Conservation (phyloP, 2,797 vertebrate species). For the Oreortyx pictus region DNA sequence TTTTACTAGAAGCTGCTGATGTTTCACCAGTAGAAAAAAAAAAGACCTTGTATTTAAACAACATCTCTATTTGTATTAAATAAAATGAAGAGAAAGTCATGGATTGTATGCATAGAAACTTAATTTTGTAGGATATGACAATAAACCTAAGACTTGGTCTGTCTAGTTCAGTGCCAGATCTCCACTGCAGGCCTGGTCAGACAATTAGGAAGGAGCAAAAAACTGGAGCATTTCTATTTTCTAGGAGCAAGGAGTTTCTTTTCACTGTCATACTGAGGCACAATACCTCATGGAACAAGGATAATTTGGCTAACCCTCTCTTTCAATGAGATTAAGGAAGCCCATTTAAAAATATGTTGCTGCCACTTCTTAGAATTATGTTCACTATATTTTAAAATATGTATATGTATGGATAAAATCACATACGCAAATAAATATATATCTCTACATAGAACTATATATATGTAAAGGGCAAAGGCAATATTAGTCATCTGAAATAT, state of each 20-base stretch:
- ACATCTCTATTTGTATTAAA: not conserved
- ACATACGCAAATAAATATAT: not conserved
- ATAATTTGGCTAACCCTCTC: not conserved
- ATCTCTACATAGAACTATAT: not conserved
- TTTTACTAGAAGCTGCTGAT: not conserved
- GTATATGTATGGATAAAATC: not conserved
- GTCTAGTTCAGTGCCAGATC: not conserved
- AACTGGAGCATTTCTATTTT: not conserved
- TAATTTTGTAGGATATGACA: not conserved
- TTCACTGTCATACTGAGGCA: not conserved
- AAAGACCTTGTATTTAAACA: not conserved
- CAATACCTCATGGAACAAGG: not conserved
- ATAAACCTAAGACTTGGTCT: not conserved
- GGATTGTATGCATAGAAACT: not conserved
- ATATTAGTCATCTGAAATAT: not conserved
- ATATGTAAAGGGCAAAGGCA: not conserved
- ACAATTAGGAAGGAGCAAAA: not conserved
- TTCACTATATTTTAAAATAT: not conserved
- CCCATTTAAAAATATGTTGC: not conserved
- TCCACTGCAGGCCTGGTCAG: not conserved
- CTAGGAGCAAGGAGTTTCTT: not conserved
- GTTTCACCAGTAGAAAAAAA: not conserved
- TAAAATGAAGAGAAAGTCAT: not conserved
- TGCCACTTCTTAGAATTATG: not conserved
- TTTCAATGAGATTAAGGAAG: not conserved